Evolutionary conservation across 2,797 vertebrate genomes (phyloP), one percentile per base, ranked within the genome.

Genomic region (Nyctalus aviator): DNA sequence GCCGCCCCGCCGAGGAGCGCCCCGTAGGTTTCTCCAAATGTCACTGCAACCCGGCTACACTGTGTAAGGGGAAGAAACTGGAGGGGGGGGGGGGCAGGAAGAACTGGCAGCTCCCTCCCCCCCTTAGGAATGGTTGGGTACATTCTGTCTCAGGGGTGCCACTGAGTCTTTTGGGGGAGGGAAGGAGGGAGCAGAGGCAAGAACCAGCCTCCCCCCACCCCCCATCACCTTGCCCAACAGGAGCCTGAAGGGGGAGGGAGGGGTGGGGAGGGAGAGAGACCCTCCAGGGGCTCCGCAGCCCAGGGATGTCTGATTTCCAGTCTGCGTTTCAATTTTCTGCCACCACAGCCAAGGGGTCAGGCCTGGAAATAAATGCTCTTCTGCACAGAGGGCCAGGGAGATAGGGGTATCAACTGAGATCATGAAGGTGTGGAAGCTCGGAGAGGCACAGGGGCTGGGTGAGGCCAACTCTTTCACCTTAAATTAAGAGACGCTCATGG

Each of bases 1-100:
- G 97, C 94, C 27, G 48, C 92, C 96, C 95, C 90, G 96, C 79
- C 23, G 84, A 96, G 97, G 95, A 55, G 32, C 93, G 97, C 96
- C 97, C 95, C 71, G 37, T 82, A 95, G 82, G 87, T 55, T 96
- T 92, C 95, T 96, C 87, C 76, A 55, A 11, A 20, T 71, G 82
- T 18, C 86, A 95, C 84, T 95, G 89, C 83, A n/a, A 84, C 93
- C 84, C 85, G 92, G 78, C 93, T 93, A 87, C 77, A 62, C 84
- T 96, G 73, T 11, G 1, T 71, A 88, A 87, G 81, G 64, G n/a
- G n/a, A n/a, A n/a, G 15, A 8, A 18, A 9, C 15, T 35, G 75
- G 30, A 48, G 32, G 48, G 2, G 50, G 50, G 18, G 53, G 7
- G 53, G 0, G n/a, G 3, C 20, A 17, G 15, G 44, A 6, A 53